phyloP scores from a whole-genome alignment of 2,797 vertebrate species.

The Chrosomus eos region DNA sequence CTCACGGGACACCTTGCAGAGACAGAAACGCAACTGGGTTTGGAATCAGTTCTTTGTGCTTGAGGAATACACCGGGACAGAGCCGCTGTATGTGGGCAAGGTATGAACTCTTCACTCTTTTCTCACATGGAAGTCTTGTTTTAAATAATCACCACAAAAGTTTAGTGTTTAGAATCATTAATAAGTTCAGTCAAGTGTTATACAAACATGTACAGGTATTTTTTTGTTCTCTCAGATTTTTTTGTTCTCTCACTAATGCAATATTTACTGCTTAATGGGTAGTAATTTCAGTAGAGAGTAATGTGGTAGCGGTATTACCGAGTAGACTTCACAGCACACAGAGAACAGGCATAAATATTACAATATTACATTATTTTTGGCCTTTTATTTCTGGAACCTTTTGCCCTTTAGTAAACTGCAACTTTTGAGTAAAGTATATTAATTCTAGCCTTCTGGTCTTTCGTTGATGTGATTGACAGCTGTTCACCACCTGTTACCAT shows the following conservation, averaged over 20 bases:
- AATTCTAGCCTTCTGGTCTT: not conserved
- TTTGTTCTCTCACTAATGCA: not conserved
- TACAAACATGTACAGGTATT: not conserved
- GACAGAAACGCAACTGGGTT: constrained; percentile 97
- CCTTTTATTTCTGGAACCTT: not conserved
- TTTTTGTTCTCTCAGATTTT: not conserved
- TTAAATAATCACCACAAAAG: not conserved
- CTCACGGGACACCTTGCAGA: constrained; percentile 77
- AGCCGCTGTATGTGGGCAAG: constrained; percentile 97
- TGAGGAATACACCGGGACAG: constrained; percentile 95
- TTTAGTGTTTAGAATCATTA: not conserved
- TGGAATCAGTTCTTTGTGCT: constrained; percentile 99
- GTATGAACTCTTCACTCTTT: constrained; percentile 74
- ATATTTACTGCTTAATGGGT: not conserved
- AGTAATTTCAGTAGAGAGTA: not conserved
- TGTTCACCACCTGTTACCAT: not conserved
- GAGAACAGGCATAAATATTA: not conserved
- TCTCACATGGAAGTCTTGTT: constrained; percentile 19
- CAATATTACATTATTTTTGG: not conserved
- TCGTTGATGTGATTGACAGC: not conserved
- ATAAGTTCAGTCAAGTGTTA: not conserved
- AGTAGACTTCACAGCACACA: not conserved
- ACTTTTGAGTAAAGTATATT: not conserved
- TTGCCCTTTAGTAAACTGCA: not conserved
- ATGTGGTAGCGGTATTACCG: not conserved